Percentiles rank a stretch among this genome's conserved stretches.
Conservation (phyloP, 2,888 invertebrate species). For the Gasteruption jaculator region DNA sequence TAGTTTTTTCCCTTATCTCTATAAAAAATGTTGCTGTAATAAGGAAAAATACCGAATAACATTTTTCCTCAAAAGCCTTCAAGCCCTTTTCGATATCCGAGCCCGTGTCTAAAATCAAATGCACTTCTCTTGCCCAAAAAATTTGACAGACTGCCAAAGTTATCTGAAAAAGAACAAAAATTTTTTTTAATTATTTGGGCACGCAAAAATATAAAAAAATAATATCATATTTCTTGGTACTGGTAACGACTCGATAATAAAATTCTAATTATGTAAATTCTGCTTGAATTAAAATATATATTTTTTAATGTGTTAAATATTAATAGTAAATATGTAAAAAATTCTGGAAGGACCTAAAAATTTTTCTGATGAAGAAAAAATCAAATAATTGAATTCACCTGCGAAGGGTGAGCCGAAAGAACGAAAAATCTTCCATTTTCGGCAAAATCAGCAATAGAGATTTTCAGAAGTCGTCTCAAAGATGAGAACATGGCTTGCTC, state of each 20-base stretch:
- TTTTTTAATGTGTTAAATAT: too few relatives aligned
- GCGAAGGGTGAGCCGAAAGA: conserved; percentile 71
- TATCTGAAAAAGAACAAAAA: conserved; percentile 56
- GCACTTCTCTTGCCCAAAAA: conserved; percentile 82
- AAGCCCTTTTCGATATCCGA: conserved; percentile 58
- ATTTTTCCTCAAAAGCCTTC: conserved; percentile 65
- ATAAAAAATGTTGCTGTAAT: not conserved
- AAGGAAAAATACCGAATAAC: conserved; percentile 53
- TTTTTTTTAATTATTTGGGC: too few relatives aligned
- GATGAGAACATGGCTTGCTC: conserved; percentile 86
- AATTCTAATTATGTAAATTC: not conserved
- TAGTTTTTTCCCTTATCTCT: not conserved
- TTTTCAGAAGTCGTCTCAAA: conserved; percentile 71
- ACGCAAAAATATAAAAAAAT: too few relatives aligned
- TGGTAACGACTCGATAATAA: too few relatives aligned
- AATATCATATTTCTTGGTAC: too few relatives aligned
- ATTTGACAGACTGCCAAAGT: conserved; percentile 83
- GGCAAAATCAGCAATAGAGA: conserved; percentile 66
- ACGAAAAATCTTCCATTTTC: conserved; percentile 65
- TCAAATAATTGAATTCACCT: too few relatives aligned
- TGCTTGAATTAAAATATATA: conserved; percentile 1
- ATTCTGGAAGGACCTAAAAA: too few relatives aligned
- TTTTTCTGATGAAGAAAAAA: too few relatives aligned
- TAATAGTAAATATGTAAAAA: too few relatives aligned
- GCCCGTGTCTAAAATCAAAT: conserved; percentile 62